These are phyloP conservation scores for Lasioglossum pauxillum DNA, from an alignment of 2,888 invertebrate species.

Conservation along the genomic window DNA sequence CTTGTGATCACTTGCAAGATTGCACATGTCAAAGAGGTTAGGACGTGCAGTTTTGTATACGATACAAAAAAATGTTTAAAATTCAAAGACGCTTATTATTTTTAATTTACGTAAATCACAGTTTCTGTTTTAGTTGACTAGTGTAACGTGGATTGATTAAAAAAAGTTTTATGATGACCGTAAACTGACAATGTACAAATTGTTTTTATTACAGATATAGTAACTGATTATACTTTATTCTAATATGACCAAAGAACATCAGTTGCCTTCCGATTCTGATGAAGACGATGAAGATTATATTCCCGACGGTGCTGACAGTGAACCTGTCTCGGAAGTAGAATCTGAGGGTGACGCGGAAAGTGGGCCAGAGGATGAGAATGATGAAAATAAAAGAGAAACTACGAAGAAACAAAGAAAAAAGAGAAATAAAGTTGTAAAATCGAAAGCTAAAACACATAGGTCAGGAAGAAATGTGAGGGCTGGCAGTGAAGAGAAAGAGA, in stretches of 20 bases:
- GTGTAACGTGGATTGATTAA: neutral
- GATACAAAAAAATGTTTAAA: constrained; percentile 3
- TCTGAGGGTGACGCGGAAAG: constrained; percentile 88
- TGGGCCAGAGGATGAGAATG: constrained; percentile 86
- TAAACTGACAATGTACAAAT: neutral
- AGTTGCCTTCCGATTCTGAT: constrained; percentile 88
- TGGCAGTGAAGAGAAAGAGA: constrained; percentile 63
- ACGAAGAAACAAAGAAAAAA: constrained; percentile 72
- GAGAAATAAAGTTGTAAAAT: constrained; percentile 71
- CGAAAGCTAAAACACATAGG: constrained; percentile 67
- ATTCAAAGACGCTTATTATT: constrained; percentile 7
- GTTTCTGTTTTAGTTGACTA: neutral
- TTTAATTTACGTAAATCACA: neutral
- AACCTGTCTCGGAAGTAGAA: constrained; percentile 89
- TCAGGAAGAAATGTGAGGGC: constrained; percentile 66
- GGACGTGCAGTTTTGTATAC: constrained; percentile 36
- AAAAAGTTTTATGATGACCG: neutral
- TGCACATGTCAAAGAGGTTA: constrained; percentile 44
- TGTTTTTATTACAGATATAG: constrained; percentile 19
- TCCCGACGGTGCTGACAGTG: constrained; percentile 87
- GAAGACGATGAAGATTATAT: constrained; percentile 92
- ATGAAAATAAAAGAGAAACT: constrained; percentile 75
- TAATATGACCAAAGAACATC: constrained; percentile 83
- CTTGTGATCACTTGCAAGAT: neutral
- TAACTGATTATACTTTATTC: neutral